These are phyloP conservation scores for Spodoptera exigua DNA, from an alignment of 2,888 invertebrate species.

Conservation along the genomic window DNA sequence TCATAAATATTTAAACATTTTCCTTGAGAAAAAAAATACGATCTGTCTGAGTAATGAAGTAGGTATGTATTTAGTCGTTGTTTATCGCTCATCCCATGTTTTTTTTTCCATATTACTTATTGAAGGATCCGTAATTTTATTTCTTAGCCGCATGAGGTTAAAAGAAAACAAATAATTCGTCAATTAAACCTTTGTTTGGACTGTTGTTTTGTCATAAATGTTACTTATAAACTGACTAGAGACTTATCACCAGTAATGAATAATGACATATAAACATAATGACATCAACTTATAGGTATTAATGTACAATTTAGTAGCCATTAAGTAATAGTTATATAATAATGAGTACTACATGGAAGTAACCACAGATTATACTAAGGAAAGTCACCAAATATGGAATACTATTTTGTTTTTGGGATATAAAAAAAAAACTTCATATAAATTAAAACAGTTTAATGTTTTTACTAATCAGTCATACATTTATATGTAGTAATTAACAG, in stretches of 20 bases:
- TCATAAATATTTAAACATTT: slow-evolving; percentile 6
- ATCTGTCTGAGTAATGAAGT: slow-evolving; percentile 19
- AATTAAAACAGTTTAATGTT: slow-evolving; percentile 37
- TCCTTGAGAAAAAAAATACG: slow-evolving; percentile 9
- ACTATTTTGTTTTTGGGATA: slow-evolving; percentile 34
- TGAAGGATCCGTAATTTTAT: slow-evolving; percentile 8
- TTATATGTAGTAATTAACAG: slow-evolving; percentile 30
- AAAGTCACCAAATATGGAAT: slow-evolving; percentile 31
- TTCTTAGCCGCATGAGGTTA: slow-evolving; percentile 2
- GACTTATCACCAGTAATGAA: too few species aligned
- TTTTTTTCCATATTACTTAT: slow-evolving; percentile 6
- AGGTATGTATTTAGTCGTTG: neutral
- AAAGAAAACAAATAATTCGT: slow-evolving; percentile 10
- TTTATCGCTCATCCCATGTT: slow-evolving; percentile 17
- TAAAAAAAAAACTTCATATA: slow-evolving; percentile 34
- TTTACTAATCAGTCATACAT: too few species aligned
- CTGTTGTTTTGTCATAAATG: too few species aligned
- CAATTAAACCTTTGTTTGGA: neutral
- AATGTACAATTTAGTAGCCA: neutral
- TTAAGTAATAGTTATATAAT: slow-evolving; percentile 20
- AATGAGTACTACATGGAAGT: neutral
- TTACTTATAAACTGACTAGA: too few species aligned
- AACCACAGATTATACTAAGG: too few species aligned
- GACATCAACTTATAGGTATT: too few species aligned
- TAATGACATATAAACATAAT: too few species aligned